These are phyloP conservation scores for Tenthredo livida DNA, from an alignment of 2,888 invertebrate species.

Conservation along the genomic window DNA sequence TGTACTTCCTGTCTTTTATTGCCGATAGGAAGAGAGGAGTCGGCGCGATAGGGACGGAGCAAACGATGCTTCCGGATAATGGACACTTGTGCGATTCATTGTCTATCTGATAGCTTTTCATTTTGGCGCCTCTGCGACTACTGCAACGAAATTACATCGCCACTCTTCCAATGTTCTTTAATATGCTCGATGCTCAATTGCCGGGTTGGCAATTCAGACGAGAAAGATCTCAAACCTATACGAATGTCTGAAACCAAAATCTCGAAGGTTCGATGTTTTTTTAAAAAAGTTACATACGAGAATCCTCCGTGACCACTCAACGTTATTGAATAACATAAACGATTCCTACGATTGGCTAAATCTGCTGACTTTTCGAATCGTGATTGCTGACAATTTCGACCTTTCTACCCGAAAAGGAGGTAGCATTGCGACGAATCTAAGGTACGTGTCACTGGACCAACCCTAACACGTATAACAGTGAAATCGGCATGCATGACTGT, in stretches of 20 bases:
- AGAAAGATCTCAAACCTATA: conserved; percentile 68
- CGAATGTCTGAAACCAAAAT: conserved; percentile 63
- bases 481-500: conserved; percentile 3
- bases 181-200: conserved; percentile 65
- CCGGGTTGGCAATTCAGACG: conserved; percentile 70
- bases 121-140: neutral
- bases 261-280: neutral
- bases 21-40: conserved; percentile 47
- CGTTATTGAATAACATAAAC: neutral
- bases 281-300: neutral
- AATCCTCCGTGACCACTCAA: conserved; percentile 39
- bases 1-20: conserved; percentile 55
- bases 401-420: neutral
- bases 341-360: neutral
- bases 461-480: neutral
- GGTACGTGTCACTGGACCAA: neutral
- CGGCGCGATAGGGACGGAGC: conserved; percentile 26
- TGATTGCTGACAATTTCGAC: neutral
- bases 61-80: conserved; percentile 56
- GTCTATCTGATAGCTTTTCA: conserved; percentile 19
- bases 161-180: neutral
- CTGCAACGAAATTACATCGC: neutral
- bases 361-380: neutral
- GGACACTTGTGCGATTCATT: conserved; percentile 54
- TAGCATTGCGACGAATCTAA: neutral